Evolutionary conservation across 2,113 vertebrate species (phyloP).

Genomic region (Ctenomys sociabilis): DNA sequence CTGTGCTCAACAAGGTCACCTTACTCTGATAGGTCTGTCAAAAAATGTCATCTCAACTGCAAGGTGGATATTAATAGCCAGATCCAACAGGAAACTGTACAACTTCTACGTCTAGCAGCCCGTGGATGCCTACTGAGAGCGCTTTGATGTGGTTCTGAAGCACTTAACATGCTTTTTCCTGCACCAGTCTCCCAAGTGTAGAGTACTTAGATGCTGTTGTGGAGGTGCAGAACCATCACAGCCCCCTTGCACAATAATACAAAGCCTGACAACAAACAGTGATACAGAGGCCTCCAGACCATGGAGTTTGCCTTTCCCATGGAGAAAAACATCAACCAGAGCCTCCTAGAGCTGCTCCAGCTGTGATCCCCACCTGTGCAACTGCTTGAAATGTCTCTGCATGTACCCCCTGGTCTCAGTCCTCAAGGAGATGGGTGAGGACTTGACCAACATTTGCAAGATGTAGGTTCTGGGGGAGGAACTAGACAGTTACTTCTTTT

Average conservation of each 20-base stretch:
- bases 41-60: neutral
- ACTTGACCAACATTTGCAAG: neutral
- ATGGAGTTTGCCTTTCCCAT: neutral
- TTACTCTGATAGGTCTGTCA: neutral
- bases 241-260: rapidly evolving
- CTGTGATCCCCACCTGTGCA: neutral
- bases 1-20: no score
- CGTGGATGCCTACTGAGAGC: neutral
- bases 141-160: neutral
- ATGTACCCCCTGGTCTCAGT: neutral
- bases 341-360: neutral
- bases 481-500: neutral
- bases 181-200: rapidly evolving
- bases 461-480: rapidly evolving
- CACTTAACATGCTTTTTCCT: neutral
- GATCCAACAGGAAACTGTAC: neutral
- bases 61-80: neutral
- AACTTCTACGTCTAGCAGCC: neutral
- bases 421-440: neutral
- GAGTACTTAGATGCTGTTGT: rapidly evolving
- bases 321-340: neutral
- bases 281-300: neutral
- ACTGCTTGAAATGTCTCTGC: neutral
- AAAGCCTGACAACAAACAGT: rapidly evolving
- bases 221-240: neutral